Conservation (phyloP, 2,113 vertebrate genomes). For the Gambusia affinis region DNA sequence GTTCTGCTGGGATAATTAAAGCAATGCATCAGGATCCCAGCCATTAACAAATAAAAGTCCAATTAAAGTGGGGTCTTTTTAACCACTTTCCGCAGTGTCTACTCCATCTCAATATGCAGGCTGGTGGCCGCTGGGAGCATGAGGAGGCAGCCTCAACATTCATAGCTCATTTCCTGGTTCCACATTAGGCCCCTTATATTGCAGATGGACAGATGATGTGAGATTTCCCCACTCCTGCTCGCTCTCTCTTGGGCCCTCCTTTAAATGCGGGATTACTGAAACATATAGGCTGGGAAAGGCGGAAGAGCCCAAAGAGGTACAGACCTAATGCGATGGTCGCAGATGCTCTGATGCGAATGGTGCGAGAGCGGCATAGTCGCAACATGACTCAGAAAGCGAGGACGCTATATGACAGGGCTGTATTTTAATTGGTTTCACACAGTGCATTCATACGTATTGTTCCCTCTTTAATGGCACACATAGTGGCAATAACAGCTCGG, state of each 20-base stretch:
- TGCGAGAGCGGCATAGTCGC: slow-evolving; percentile 65
- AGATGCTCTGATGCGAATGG: slow-evolving; percentile 64
- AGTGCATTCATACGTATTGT: slow-evolving; percentile 65
- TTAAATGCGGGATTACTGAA: slow-evolving; percentile 55
- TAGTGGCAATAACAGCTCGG: slow-evolving; percentile 60
- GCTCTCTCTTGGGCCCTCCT: slow-evolving; percentile 37
- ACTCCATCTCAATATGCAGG: slow-evolving; percentile 71
- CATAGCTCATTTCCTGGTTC: slow-evolving; percentile 73
- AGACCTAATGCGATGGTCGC: slow-evolving; percentile 62
- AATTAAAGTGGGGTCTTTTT: slow-evolving; percentile 70
- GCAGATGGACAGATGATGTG: slow-evolving; percentile 70
- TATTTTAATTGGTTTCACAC: slow-evolving; percentile 77
- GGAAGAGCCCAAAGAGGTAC: slow-evolving; percentile 45
- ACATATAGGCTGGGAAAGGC: slow-evolving; percentile 57
- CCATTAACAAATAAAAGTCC: slow-evolving; percentile 74
- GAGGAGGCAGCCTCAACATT: slow-evolving; percentile 58
- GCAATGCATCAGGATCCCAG: slow-evolving; percentile 71
- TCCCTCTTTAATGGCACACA: slow-evolving; percentile 68
- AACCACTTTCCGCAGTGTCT: slow-evolving; percentile 57
- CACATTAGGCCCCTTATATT: slow-evolving; percentile 66
- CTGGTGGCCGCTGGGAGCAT: slow-evolving; percentile 64
- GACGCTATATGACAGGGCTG: slow-evolving; percentile 66
- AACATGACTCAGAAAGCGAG: slow-evolving; percentile 59
- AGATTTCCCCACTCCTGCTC: slow-evolving; percentile 56
- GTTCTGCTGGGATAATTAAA: slow-evolving; percentile 72